Evolutionary conservation across 2,888 invertebrate genomes (phyloP), one percentile per base, ranked within the genome.

Genomic region (Eupithecia tripunctaria): DNA sequence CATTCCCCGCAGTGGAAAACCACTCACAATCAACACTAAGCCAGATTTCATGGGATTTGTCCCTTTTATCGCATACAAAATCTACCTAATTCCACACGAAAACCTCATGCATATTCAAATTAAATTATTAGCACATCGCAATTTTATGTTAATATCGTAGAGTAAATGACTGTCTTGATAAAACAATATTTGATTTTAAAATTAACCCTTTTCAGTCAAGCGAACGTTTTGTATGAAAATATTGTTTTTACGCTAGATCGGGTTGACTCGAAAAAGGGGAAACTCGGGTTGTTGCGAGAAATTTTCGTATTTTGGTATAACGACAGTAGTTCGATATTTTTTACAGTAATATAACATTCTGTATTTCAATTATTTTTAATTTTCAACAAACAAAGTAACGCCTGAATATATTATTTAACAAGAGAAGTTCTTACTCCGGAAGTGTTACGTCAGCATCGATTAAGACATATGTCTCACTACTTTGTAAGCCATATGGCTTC

Each of bases 51-150:
- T n/a, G 25, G 59, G 60, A 60, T 60, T 62, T 60, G 60, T 43
- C 38, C 60, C 41, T 29, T 56, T 70, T 64, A 70, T 38, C 56
- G 51, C 32, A 56, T 63, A 51, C 65, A 29, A n/a, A 65, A 38
- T 63, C 36, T 29, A 29, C 18, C 38, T 70, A 65, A 70, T 70
- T 36, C 70, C n/a, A 47, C n/a, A 56, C 21, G 65, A 65, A 65
- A 64, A 38, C 64, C 43, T 70, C 47, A 70, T 70, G 29, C 64
- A 70, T 70, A 70, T 70, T 65, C 65, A 70, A 56, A 70, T 41
- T 56, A 36, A 59, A 38, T 69, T 63, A 63, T 64, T 21, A 56
- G 25, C 56, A 25, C 14, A 38, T 56, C 38, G 29, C 38, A 29
- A 59, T 59, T 65, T 65, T 70, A 70, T 65, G 70, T 56, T 65